Evolutionary conservation across 2,888 invertebrate species (phyloP).

Genomic region (Cactoblastis cactorum): DNA sequence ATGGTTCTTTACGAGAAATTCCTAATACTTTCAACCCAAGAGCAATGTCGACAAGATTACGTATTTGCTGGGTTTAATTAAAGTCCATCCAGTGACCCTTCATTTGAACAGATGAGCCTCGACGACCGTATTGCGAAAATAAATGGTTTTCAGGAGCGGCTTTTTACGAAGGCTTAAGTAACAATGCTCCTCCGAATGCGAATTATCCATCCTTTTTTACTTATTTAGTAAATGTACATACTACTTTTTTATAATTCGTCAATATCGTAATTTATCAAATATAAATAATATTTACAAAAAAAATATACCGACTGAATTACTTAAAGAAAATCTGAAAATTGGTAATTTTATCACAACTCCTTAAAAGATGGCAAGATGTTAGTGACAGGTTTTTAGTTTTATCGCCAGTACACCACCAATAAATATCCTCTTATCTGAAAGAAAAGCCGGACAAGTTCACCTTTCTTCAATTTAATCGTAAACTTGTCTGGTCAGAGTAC

Average conservation of each 20-base stretch:
- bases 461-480: slow-evolving; percentile 34
- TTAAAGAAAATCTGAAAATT: not conserved
- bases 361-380: not conserved
- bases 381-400: not conserved
- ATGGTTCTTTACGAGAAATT: slow-evolving; percentile 26
- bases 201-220: no score
- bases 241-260: no score
- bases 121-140: slow-evolving; percentile 63
- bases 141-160: slow-evolving; percentile 51
- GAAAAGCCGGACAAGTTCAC: slow-evolving; percentile 31
- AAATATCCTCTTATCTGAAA: slow-evolving; percentile 28
- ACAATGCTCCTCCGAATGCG: slow-evolving; percentile 26
- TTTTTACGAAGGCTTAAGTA: slow-evolving; percentile 46
- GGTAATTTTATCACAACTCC: not conserved
- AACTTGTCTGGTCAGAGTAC: slow-evolving; percentile 30
- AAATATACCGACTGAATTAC: no score
- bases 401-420: slow-evolving; percentile 14
- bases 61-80: slow-evolving; percentile 69
- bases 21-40: slow-evolving; percentile 29
- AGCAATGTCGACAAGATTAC: slow-evolving; percentile 42
- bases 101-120: slow-evolving; percentile 67
- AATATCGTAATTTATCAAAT: no score
- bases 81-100: slow-evolving; percentile 64
- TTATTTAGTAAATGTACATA: no score
- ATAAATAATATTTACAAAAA: no score